A percentile compares a stretch with the other conserved stretches of the same genome.
These are phyloP conservation scores for Meda fulgida DNA, from an alignment of 2,797 vertebrate genomes.

Conservation along the genomic window DNA sequence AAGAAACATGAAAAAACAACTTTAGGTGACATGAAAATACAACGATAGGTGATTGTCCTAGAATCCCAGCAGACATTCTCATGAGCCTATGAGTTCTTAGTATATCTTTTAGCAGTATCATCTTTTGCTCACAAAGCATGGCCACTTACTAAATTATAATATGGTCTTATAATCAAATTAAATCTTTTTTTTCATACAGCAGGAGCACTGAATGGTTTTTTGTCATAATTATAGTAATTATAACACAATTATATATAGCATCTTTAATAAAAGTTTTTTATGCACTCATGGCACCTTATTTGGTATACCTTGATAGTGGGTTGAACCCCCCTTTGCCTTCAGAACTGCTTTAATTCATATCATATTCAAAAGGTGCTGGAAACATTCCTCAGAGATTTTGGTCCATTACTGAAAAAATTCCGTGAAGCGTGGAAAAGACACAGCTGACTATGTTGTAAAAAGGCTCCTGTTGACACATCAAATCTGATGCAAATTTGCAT, in stretches of 20 bases:
- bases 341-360: too few species aligned
- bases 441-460: conserved; percentile 28
- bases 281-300: neutral
- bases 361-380: too few species aligned
- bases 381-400: too few species aligned
- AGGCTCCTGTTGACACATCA: neutral
- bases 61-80: neutral
- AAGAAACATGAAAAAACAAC: neutral
- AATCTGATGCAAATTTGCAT: neutral
- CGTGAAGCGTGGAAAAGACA: neutral
- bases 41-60: neutral
- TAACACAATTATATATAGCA: too few species aligned
- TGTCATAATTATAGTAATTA: too few species aligned
- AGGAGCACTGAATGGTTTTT: too few species aligned
- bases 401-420: too few species aligned
- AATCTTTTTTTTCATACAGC: neutral
- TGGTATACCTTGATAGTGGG: neutral
- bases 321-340: neutral
- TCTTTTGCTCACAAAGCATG: neutral
- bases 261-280: neutral
- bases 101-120: neutral
- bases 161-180: neutral
- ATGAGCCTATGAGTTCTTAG: neutral
- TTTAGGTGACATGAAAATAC: too few species aligned
- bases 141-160: neutral